These are phyloP conservation scores for Mormyrops attenuatus DNA, from an alignment of 2,797 vertebrate species.

Conservation along the genomic window DNA sequence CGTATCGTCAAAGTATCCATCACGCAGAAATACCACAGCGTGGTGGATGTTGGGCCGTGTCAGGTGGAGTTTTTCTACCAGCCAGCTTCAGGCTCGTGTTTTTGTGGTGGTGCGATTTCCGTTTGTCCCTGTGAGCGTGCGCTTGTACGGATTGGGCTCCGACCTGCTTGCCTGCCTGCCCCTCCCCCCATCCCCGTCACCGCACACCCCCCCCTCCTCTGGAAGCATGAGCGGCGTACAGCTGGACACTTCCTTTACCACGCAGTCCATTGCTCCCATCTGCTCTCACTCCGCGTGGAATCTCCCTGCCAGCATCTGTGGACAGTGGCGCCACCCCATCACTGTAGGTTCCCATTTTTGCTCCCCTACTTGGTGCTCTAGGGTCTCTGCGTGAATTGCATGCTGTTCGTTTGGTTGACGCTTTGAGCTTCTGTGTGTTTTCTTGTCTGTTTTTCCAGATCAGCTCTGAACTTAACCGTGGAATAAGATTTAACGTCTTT, in stretches of 20 bases:
- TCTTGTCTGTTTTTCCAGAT: not conserved
- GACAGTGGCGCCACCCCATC: not conserved
- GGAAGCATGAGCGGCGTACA: not conserved
- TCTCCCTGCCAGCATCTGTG: not conserved
- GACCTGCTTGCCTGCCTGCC: not conserved
- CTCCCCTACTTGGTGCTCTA: not conserved
- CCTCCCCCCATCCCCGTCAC: not conserved
- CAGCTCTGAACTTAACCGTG: not conserved
- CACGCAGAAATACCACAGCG: not conserved
- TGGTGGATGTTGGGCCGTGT: not conserved
- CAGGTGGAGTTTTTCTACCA: not conserved
- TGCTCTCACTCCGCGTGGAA: not conserved
- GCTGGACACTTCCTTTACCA: not conserved
- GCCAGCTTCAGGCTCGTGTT: not conserved
- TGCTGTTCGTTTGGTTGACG: not conserved
- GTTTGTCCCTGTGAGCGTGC: not conserved
- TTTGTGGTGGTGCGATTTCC: not conserved
- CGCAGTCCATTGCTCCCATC: not conserved
- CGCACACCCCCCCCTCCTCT: not conserved
- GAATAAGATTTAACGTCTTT: not conserved
- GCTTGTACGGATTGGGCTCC: not conserved
- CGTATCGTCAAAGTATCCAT: not conserved
- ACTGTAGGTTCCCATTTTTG: not conserved
- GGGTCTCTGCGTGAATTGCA: not conserved
- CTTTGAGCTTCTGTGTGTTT: not conserved